Evolutionary conservation across 2,888 invertebrate genomes (phyloP), one percentile per base, ranked within the genome.

Genomic region (Parthenolecanium corni): DNA sequence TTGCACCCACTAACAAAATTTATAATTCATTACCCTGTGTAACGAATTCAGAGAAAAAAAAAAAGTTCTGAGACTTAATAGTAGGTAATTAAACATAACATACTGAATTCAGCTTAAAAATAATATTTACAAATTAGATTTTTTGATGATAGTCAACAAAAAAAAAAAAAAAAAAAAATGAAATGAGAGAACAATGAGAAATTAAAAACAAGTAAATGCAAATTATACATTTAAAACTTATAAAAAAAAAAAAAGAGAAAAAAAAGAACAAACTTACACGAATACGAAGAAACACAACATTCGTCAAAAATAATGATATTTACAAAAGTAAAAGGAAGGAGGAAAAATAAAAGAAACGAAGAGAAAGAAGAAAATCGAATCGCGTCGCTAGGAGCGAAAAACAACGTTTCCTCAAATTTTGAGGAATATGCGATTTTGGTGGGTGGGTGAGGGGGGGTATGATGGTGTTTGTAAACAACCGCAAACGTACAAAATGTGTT

Each of bases 161-260:
- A n/a, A n/a, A n/a, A n/a, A n/a, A n/a, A n/a, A n/a, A n/a, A n/a
- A n/a, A n/a, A n/a, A n/a, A 23, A 42, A 40, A 44, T 20, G 44
- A 42, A 40, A 54, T 44, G 25, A 38, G 44, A 44, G n/a, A n/a
- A n/a, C n/a, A 23, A 21, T 24, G 56, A 42, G 3, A 14, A 42
- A 42, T 9, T 42, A 44, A 56, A 56, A 56, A 56, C 56, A 44
- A 16, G 56, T 56, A 56, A 56, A 56, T 56, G 56, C 56, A 44
- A 56, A 56, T 56, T 56, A 56, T 56, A 56, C 56, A 56, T 44
- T 40, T 44, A 56, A 44, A 56, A 31, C 36, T 40, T 42, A 40
- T 18, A 42, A 24, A 44, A n/a, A n/a, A n/a, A n/a, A n/a, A n/a
- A n/a, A n/a, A n/a, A n/a, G n/a, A n/a, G n/a, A n/a, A n/a, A n/a